A percentile compares a stretch with the other conserved stretches of the same genome.
Evolutionary conservation across 2,888 invertebrate genomes (phyloP).

Genomic region (Acrobeloides nanus): DNA sequence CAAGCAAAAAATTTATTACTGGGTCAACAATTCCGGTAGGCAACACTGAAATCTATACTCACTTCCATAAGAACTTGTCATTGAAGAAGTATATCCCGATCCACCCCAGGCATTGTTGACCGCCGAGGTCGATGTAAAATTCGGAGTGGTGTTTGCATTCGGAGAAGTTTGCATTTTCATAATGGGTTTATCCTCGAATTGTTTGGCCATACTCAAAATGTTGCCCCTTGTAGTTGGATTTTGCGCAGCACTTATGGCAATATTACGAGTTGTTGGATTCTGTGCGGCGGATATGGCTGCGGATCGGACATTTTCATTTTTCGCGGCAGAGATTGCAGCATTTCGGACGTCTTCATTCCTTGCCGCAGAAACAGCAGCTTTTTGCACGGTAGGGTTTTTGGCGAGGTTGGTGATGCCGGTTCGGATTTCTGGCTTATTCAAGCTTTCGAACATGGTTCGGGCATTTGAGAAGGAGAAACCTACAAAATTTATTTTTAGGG

Average conservation of each 20-base stretch:
- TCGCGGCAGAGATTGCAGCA: conserved; percentile 22
- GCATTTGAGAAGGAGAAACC: conserved; percentile 18
- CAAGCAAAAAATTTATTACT: no score
- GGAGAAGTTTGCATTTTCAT: conserved; percentile 12
- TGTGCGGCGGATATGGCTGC: conserved; percentile 7
- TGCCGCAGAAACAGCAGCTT: conserved; percentile 21
- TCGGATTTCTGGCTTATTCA: conserved; percentile 18
- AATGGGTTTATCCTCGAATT: conserved; percentile 21
- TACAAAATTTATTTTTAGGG: conserved; percentile 4
- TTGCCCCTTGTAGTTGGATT: no score
- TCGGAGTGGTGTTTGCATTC: no score
- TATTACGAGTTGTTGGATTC: conserved; percentile 4
- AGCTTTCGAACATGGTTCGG: conserved; percentile 12
- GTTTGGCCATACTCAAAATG: conserved; percentile 19
- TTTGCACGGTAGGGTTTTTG: conserved; percentile 22
- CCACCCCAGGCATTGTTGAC: no score
- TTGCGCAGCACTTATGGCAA: conserved; percentile 12
- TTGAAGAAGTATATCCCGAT: not conserved
- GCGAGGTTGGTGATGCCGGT: conserved; percentile 13
- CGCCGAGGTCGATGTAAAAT: no score
- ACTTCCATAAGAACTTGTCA: not conserved
- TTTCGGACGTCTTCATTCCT: conserved; percentile 26
- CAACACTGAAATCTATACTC: no score
- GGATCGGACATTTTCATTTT: conserved; percentile 5
- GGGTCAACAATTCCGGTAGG: no score